Evolutionary conservation across 2,888 invertebrate species (phyloP).

Genomic region (Trichogramma dendrolimi): DNA sequence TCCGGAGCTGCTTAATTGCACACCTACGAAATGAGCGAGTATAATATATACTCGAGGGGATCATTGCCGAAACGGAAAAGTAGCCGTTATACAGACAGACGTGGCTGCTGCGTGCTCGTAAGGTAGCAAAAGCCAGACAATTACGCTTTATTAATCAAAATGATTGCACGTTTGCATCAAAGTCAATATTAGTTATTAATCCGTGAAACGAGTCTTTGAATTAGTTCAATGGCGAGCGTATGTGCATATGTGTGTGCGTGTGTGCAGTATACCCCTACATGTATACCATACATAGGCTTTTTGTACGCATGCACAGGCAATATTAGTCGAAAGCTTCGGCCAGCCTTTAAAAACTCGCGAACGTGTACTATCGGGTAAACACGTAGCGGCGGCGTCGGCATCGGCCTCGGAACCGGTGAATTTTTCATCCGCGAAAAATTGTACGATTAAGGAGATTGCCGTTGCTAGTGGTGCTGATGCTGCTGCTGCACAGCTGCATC

Average conservation of each 20-base stretch:
- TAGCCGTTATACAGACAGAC: too few relatives aligned
- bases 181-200: conserved; percentile 26
- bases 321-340: too few relatives aligned
- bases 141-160: conserved; percentile 24
- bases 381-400: too few relatives aligned
- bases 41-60: too few relatives aligned
- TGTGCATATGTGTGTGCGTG: too few relatives aligned
- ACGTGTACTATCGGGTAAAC: too few relatives aligned
- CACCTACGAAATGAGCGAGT: too few relatives aligned
- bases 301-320: not conserved
- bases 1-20: too few relatives aligned
- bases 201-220: conserved; percentile 22
- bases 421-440: conserved; percentile 24
- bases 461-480: not conserved
- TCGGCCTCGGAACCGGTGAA: not conserved
- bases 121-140: not conserved
- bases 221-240: conserved; percentile 8
- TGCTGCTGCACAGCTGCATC: not conserved
- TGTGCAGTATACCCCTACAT: not conserved
- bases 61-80: too few relatives aligned
- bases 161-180: conserved; percentile 9
- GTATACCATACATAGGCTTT: not conserved
- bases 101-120: too few relatives aligned
- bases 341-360: too few relatives aligned
- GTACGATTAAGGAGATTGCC: conserved; percentile 24